phyloP scores from a whole-genome alignment of 2,888 invertebrate genomes.

The Ennomos fuscantarius region DNA sequence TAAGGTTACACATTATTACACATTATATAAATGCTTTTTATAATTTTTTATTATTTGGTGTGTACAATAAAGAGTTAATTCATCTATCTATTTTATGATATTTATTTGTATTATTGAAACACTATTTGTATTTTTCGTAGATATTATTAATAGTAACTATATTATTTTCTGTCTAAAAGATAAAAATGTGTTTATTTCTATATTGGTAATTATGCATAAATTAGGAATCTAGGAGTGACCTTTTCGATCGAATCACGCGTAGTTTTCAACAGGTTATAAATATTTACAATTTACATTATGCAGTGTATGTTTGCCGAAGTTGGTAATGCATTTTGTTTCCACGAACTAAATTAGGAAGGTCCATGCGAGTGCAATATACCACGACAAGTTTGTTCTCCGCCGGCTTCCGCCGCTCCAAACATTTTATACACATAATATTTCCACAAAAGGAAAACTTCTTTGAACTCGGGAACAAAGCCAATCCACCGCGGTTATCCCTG shows the following conservation, averaged over 20 bases:
- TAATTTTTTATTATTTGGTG: no score
- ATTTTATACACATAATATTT: slow-evolving; percentile 78
- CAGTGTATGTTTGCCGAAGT: slow-evolving; percentile 27
- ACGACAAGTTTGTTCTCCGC: slow-evolving; percentile 53
- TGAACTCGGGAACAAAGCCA: slow-evolving; percentile 83
- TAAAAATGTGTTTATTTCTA: no score
- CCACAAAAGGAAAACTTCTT: slow-evolving; percentile 75
- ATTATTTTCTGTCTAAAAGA: no score
- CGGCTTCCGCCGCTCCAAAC: slow-evolving; percentile 52
- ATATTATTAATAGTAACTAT: no score
- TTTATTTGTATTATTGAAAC: no score
- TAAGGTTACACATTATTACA: no score
- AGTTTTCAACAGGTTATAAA: neutral
- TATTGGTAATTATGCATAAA: no score
- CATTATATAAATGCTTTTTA: no score
- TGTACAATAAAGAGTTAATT: no score
- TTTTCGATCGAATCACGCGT: neutral
- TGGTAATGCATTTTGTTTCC: slow-evolving; percentile 49
- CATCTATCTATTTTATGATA: no score
- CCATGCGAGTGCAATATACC: slow-evolving; percentile 50
- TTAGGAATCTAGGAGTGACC: no score
- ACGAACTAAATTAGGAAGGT: slow-evolving; percentile 50
- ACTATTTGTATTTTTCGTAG: no score
- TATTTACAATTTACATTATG: slow-evolving; percentile 21
- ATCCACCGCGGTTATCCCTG: slow-evolving; percentile 81